These are phyloP conservation scores for Anastrepha obliqua DNA, from an alignment of 1,140 invertebrate genomes.

Conservation along the genomic window DNA sequence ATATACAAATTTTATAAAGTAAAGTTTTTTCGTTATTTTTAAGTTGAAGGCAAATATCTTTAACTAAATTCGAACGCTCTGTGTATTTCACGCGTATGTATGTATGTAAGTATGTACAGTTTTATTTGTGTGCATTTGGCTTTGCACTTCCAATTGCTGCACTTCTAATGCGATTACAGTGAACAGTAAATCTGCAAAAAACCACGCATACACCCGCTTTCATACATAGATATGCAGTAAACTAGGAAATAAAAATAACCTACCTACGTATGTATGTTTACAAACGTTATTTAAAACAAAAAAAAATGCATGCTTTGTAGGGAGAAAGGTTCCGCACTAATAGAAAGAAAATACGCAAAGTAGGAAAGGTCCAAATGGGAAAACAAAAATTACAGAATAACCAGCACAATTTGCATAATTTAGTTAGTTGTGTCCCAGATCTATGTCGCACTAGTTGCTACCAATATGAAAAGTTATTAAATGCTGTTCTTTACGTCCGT, in stretches of 20 bases:
- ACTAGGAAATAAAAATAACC: constrained; percentile 19
- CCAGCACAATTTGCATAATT: background rate
- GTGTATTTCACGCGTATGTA: background rate
- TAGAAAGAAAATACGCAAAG: background rate
- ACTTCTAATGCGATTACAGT: constrained; percentile 32
- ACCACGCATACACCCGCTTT: background rate
- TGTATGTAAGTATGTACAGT: background rate
- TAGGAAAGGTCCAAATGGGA: background rate
- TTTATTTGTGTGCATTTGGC: background rate
- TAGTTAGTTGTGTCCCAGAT: background rate
- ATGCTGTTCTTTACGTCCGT: too few species aligned
- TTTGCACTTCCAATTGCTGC: background rate
- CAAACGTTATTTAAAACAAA: background rate
- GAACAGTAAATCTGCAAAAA: constrained; percentile 15
- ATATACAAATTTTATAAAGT: too few species aligned
- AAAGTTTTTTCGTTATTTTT: too few species aligned
- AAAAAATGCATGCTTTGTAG: background rate
- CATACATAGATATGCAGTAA: background rate
- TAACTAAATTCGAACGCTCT: too few species aligned
- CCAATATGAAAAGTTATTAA: background rate
- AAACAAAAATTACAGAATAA: background rate
- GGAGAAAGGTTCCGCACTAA: background rate
- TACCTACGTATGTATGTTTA: background rate
- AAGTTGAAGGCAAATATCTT: too few species aligned
- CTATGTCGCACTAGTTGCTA: background rate